phyloP scores from a whole-genome alignment of 2,113 vertebrate species.

The Bubo scandiacus region DNA sequence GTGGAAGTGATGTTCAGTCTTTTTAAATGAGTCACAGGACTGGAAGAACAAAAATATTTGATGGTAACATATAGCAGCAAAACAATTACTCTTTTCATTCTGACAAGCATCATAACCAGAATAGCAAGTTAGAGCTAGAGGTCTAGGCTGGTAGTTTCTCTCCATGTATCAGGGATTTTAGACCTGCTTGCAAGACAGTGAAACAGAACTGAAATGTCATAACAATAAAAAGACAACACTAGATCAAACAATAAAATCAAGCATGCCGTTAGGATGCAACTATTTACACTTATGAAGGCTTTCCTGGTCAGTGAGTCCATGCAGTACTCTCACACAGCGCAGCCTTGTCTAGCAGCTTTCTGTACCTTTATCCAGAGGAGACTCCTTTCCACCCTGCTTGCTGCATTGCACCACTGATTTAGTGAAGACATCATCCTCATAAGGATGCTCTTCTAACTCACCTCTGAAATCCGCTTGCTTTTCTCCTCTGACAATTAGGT shows the following conservation, averaged over 20 bases:
- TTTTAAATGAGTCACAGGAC: conserved; percentile 57
- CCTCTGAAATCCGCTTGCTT: conserved; percentile 69
- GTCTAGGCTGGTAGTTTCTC: conserved; percentile 32
- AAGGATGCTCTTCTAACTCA: conserved; percentile 73
- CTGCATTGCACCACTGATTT: conserved; percentile 83
- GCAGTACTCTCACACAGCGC: not conserved
- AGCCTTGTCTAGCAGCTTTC: conserved; percentile 53
- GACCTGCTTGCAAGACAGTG: not conserved
- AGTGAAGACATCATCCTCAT: conserved; percentile 77
- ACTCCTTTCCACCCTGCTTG: conserved; percentile 69
- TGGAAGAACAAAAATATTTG: conserved; percentile 60
- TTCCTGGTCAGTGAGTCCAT: not conserved
- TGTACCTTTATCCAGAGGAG: conserved; percentile 69
- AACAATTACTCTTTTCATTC: conserved; percentile 57
- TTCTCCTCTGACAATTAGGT: conserved; percentile 75
- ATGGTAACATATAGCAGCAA: conserved; percentile 56
- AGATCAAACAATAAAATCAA: conserved; percentile 38
- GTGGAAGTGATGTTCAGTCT: conserved; percentile 45
- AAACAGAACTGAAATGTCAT: conserved; percentile 49
- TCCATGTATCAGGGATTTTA: conserved; percentile 12
- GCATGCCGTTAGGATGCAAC: not conserved
- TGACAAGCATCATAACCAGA: conserved; percentile 36
- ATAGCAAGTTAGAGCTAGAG: conserved; percentile 31
- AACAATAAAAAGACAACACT: conserved; percentile 32
- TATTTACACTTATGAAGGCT: conserved; percentile 16